Evolutionary conservation across 1,140 invertebrate species (phyloP).

Genomic region (Orchesella cincta): DNA sequence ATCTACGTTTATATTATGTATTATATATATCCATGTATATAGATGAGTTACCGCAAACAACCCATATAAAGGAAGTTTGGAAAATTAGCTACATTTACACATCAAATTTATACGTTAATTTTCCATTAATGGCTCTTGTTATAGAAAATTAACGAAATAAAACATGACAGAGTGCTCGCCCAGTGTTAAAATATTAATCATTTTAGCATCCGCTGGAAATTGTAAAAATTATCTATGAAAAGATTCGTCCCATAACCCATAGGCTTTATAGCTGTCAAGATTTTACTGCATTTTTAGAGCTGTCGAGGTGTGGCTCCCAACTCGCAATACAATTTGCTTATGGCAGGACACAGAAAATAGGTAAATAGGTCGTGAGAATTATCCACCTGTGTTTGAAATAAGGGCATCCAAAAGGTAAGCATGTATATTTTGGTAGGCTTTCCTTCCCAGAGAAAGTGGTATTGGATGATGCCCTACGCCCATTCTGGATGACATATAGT

Average conservation of each 20-base stretch:
- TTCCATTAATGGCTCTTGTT: background rate
- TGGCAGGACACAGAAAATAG: constrained; percentile 9
- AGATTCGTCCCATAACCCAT: background rate
- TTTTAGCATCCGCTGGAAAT: background rate
- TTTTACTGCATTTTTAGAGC: too few species aligned
- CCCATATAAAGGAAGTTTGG: background rate
- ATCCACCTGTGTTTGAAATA: constrained; percentile 32
- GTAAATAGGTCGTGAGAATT: constrained; percentile 36
- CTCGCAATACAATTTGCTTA: background rate
- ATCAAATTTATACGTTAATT: background rate
- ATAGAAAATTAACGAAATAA: background rate
- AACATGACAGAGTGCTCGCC: background rate
- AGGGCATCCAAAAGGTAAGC: background rate
- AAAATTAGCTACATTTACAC: background rate
- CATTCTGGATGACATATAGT: too few species aligned
- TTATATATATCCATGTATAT: too few species aligned
- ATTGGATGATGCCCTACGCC: too few species aligned
- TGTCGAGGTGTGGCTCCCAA: background rate
- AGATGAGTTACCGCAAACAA: too few species aligned
- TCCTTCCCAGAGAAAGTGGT: too few species aligned
- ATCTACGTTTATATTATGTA: background rate
- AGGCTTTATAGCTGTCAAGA: background rate
- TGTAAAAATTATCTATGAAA: background rate
- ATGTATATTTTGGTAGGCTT: background rate
- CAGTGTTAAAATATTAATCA: background rate